Percentiles rank a stretch among this genome's conserved stretches.
Conservation (phyloP, 2,888 invertebrate species). For the Adela reaumurella region DNA sequence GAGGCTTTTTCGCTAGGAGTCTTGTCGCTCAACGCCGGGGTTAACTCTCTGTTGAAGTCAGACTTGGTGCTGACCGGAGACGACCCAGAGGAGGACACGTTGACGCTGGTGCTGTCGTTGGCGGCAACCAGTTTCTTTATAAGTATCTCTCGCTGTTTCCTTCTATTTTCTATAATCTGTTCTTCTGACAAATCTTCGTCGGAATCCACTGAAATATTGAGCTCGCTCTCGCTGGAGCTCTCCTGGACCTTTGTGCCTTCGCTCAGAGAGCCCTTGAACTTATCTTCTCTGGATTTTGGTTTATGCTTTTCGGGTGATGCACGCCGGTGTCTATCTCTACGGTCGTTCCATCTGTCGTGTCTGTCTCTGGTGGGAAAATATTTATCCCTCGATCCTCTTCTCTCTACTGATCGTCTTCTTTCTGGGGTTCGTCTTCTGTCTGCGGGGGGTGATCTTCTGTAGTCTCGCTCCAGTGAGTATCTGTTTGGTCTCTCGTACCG, state of each 20-base stretch:
- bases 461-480: not conserved
- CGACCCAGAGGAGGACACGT: constrained; percentile 1
- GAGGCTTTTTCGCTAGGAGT: not conserved
- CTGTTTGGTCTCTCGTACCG: not conserved
- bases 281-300: not conserved
- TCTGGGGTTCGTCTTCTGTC: not conserved
- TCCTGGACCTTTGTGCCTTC: not conserved
- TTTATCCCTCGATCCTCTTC: not conserved
- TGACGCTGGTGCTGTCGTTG: not conserved
- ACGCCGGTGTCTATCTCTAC: not conserved
- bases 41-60: not conserved
- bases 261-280: not conserved
- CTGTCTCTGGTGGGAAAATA: not conserved
- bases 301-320: not conserved
- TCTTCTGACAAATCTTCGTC: constrained; percentile 89
- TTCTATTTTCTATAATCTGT: constrained; percentile 81
- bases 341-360: not conserved
- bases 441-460: not conserved
- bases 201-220: constrained; percentile 60
- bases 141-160: constrained; percentile 83
- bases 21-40: not conserved
- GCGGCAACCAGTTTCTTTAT: constrained; percentile 47
- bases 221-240: constrained; percentile 50
- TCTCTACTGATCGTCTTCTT: not conserved
- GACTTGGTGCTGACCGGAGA: not conserved